phyloP scores from a whole-genome alignment of 2,797 vertebrate genomes.

The Tauraco hartlaubi region DNA sequence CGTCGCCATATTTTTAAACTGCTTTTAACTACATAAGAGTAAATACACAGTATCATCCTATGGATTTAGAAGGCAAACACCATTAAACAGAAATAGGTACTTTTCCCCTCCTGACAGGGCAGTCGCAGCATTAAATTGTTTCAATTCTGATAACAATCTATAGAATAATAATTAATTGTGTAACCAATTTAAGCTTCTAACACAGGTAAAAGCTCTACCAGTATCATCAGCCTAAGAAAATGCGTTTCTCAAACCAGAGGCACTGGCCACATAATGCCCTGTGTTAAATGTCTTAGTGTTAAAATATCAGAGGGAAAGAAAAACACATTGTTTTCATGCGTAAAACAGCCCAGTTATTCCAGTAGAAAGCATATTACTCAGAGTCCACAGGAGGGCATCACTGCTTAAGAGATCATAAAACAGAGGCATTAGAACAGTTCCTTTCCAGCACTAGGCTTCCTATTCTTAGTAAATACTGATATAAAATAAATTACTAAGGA shows the following conservation, averaged over 20 bases:
- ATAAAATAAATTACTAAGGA: not conserved
- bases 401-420: slow-evolving; percentile 51
- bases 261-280: not conserved
- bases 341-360: not conserved
- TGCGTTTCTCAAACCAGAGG: not conserved
- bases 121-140: not conserved
- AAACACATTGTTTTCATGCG: not conserved
- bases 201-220: not conserved
- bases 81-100: not conserved
- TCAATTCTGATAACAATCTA: not conserved
- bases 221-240: not conserved
- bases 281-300: not conserved
- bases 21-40: not conserved
- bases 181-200: not conserved
- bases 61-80: not conserved
- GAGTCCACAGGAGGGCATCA: slow-evolving; percentile 78
- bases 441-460: not conserved
- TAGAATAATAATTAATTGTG: not conserved
- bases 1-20: not conserved
- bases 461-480: not conserved
- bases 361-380: not conserved
- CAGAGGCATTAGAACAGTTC: not conserved
- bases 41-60: not conserved
- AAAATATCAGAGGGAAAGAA: not conserved
- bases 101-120: not conserved